Conservation (phyloP, 1,140 invertebrate species). For the Thaumetopoea pityocampa region DNA sequence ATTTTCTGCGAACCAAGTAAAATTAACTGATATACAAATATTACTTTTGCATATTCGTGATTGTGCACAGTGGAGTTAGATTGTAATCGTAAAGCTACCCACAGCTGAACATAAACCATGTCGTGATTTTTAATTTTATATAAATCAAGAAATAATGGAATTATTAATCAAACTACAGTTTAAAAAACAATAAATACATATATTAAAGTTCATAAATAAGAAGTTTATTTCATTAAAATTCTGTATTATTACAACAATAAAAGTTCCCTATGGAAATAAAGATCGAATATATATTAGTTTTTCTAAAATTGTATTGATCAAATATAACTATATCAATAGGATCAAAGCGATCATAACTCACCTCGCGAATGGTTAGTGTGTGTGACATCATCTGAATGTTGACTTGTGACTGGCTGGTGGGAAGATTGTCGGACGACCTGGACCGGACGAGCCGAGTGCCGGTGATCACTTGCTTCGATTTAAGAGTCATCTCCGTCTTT, state of each 20-base stretch:
- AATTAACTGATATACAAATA: conserved; percentile 53
- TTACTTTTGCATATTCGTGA: conserved; percentile 26
- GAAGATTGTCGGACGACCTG: conserved; percentile 90
- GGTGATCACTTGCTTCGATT: conserved; percentile 84
- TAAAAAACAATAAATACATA: too few species aligned
- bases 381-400: conserved; percentile 96
- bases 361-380: conserved; percentile 93
- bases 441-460: conserved; percentile 85
- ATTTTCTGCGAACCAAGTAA: conserved; percentile 85
- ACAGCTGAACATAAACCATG: conserved; percentile 11
- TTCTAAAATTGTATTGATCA: conserved; percentile 1
- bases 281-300: too few species aligned
- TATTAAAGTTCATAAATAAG: too few species aligned
- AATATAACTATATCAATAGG: not conserved
- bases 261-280: not conserved
- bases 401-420: conserved; percentile 92
- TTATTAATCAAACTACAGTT: too few species aligned
- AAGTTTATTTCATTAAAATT: too few species aligned
- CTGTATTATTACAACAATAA: not conserved
- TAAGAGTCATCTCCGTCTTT: conserved; percentile 94
- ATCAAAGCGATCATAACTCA: conserved; percentile 58
- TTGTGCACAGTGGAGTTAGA: conserved; percentile 31
- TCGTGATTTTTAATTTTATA: conserved; percentile 6
- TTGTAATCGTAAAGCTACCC: conserved; percentile 21
- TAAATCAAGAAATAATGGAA: not conserved